Evolutionary conservation across 1,140 invertebrate species (phyloP).

Genomic region (Antheraea pernyi): DNA sequence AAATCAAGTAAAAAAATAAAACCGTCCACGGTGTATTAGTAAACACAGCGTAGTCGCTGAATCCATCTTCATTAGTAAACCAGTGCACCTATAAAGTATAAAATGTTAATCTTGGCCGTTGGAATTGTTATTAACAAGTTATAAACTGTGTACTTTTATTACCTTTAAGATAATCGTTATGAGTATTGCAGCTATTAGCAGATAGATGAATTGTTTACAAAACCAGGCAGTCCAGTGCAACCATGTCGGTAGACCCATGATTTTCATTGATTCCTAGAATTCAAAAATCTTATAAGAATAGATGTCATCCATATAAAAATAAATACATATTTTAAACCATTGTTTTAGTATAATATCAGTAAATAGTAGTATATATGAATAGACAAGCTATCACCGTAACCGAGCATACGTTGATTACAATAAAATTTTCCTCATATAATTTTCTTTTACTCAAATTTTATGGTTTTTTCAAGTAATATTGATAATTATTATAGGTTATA

Average conservation of each 20-base stretch:
- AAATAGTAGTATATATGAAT: too few relatives aligned
- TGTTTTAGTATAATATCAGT: too few relatives aligned
- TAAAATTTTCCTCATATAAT: too few relatives aligned
- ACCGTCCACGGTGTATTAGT: conserved; percentile 80
- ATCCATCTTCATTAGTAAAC: conserved; percentile 68
- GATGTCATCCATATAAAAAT: too few relatives aligned
- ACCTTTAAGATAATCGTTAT: conserved; percentile 79
- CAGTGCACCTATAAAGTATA: conserved; percentile 61
- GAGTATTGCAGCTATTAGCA: conserved; percentile 80
- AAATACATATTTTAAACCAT: too few relatives aligned
- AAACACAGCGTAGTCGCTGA: conserved; percentile 75
- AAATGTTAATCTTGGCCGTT: background rate
- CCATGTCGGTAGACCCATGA: conserved; percentile 92
- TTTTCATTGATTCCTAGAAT: conserved; percentile 86
- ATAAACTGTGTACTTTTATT: conserved; percentile 9
- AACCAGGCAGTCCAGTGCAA: conserved; percentile 93
- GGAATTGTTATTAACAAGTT: too few relatives aligned
- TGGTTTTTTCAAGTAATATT: too few relatives aligned
- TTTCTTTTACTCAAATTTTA: too few relatives aligned
- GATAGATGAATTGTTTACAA: conserved; percentile 85
- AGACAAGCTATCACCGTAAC: too few relatives aligned
- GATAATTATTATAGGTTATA: too few relatives aligned
- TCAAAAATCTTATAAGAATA: too few relatives aligned
- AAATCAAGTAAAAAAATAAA: conserved; percentile 80
- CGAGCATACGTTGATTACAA: too few relatives aligned